Evolutionary conservation across 2,888 invertebrate genomes (phyloP), one percentile per base, ranked within the genome.

Genomic region (Carpatolechia fugitivella): DNA sequence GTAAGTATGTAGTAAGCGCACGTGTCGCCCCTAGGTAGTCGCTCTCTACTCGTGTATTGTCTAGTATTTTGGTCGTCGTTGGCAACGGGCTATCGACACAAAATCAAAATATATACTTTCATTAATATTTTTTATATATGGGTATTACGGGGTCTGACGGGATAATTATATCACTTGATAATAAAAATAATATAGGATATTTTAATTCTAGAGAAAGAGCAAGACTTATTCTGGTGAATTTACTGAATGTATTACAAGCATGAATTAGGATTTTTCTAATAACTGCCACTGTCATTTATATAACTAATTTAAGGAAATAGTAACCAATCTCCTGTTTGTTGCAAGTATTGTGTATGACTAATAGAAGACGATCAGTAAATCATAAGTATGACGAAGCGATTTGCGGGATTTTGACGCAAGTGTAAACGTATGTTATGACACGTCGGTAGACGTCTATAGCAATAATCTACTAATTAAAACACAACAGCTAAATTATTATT

Each of bases 51-150:
- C 59, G 48, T 56, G 48, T 58, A 54, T 14, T 20, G 62, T 53
- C 44, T 58, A 60, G 56, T 53, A 16, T 31, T 46, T 33, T 33
- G 24, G 46, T 52, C 38, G 55, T 51, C 56, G 47, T n/a, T n/a
- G n/a, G n/a, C n/a, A n/a, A n/a, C n/a, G 20, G 35, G 53, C 56
- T 44, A 44, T 49, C 44, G 55, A 51, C 55, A 53, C 57, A 38
- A 55, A 58, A 58, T 56, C 57, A 59, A 61, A 59, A 52, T 54
- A 52, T 54, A 59, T 56, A 61, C 65, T 64, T 66, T 55, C 64
- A 67, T 72, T 68, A 60, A 76, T 72, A 74, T 57, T 76, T 76
- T 74, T 72, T 72, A 66, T 74, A 67, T 66, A 59, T 61, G 63
- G 59, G 59, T 57, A 57, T 58, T 60, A 56, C 54, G 62, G 63